Base-by-base conservation (phyloP, 2,888 invertebrate genomes). In the Chymomyza amoena region DNA sequence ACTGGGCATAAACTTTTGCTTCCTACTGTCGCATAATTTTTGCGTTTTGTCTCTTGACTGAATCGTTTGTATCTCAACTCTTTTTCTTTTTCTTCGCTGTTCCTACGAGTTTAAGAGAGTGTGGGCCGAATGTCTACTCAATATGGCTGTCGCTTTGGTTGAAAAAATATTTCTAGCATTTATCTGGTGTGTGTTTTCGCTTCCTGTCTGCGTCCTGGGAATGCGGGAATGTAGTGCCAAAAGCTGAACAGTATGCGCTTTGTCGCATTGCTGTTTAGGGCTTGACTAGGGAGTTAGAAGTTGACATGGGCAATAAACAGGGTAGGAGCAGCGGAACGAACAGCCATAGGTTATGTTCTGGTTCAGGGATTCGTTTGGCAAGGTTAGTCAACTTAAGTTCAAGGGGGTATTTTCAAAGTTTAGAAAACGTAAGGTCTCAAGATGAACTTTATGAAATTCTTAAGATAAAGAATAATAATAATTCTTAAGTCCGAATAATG, bases 11-110 rank as follows among this genome's bases (percentile, higher is more conserved):
- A 83, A 83, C 71, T 86, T 88, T 80, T 81, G 75, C 81, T 78
- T 78, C 68, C 81, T 77, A 86, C 87, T 84, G 87, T 73, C 81
- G 81, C 80, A 81, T 87, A 84, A 82, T 87, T 81, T 18, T 84
- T 81, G 72, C 82, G 85, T 84, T 73, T 73, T 79, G 70, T 77
- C 78, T 77, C 66, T 59, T 72, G 70, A 57, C 20, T 57, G 20
- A 25, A 15, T 28, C 57, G 20, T 15, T 57, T 57, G 28, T 25
- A 10, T 10, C 28, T 57, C 13, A 18, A 25, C 13, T 28, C 7
- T 28, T 15, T 4, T 16, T 45, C 59, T 9, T 28, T 5, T 28
- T 15, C 6, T 16, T 45, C 59, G n/a, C 13, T 32, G 32, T 16
- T 36, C 63, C 63, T 52, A 20, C 36, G 64, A 61, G 51, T 59